Conservation (phyloP, 2,888 invertebrate genomes). For the Latrodectus hesperus region DNA sequence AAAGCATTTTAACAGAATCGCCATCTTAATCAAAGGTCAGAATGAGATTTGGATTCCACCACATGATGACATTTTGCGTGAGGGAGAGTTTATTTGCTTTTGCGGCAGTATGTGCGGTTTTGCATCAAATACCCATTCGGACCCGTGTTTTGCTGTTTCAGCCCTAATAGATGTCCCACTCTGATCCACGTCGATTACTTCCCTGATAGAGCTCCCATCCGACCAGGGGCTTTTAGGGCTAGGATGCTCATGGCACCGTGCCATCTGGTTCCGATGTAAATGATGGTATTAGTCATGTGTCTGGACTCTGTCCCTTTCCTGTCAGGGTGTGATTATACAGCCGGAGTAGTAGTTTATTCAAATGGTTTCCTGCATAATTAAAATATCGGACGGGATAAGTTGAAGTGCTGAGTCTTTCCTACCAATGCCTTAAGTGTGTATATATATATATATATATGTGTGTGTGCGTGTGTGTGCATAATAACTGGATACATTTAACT, state of each 20-base stretch:
- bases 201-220: background rate
- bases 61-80: conserved; percentile 33
- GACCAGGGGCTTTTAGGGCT: background rate
- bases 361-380: background rate
- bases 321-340: background rate
- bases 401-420: too few species aligned
- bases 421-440: too few species aligned
- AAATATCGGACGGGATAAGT: background rate
- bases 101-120: background rate
- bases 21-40: conserved; percentile 63
- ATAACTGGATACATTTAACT: too few species aligned
- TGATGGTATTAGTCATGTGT: background rate
- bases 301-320: background rate
- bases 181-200: background rate
- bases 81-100: background rate
- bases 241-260: background rate
- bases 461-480: too few species aligned
- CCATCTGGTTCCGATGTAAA: conserved; percentile 3
- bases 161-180: background rate
- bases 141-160: conserved; percentile 14
- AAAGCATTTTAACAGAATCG: conserved; percentile 1
- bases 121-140: conserved; percentile 24
- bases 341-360: background rate
- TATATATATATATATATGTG: too few species aligned
- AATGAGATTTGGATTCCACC: background rate